Conservation (phyloP, 2,888 invertebrate genomes). For the Phengaris arion region DNA sequence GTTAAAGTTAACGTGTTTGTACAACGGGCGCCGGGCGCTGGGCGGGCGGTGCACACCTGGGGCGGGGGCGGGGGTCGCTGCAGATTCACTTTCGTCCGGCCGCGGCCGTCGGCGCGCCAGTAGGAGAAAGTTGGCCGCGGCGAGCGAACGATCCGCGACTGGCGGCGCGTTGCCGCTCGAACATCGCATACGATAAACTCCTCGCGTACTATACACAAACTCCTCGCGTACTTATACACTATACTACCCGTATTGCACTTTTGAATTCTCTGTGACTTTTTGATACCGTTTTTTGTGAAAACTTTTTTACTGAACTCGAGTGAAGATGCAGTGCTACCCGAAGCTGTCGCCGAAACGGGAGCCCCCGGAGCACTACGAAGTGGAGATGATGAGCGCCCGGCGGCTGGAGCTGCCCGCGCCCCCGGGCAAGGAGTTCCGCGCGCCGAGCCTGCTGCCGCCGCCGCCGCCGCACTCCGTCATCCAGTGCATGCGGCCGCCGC, state of each 20-base stretch:
- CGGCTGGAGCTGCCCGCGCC: slow-evolving; percentile 72
- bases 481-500: slow-evolving; percentile 76
- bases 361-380: slow-evolving; percentile 63
- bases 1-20: slow-evolving; percentile 71
- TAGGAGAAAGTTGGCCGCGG: slow-evolving; percentile 79
- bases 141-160: slow-evolving; percentile 76
- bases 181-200: slow-evolving; percentile 57
- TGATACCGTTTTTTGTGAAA: slow-evolving; percentile 34
- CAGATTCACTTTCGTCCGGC: slow-evolving; percentile 79
- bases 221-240: slow-evolving; percentile 31
- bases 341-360: slow-evolving; percentile 70
- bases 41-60: slow-evolving; percentile 54
- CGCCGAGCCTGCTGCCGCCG: slow-evolving; percentile 66
- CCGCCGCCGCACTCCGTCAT: slow-evolving; percentile 70
- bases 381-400: slow-evolving; percentile 60
- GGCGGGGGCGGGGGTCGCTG: slow-evolving; percentile 63
- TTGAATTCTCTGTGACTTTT: slow-evolving; percentile 32
- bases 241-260: slow-evolving; percentile 34
- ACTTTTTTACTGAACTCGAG: slow-evolving; percentile 36
- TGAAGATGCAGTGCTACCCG: slow-evolving; percentile 73
- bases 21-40: slow-evolving; percentile 53
- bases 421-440: slow-evolving; percentile 73
- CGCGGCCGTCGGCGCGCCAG: slow-evolving; percentile 74
- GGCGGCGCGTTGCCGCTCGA: slow-evolving; percentile 63
- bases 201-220: slow-evolving; percentile 42